A percentile compares a stretch with the other conserved stretches of the same genome.
phyloP scores from a whole-genome alignment of 2,797 vertebrate genomes.

The Staurois parvus region DNA sequence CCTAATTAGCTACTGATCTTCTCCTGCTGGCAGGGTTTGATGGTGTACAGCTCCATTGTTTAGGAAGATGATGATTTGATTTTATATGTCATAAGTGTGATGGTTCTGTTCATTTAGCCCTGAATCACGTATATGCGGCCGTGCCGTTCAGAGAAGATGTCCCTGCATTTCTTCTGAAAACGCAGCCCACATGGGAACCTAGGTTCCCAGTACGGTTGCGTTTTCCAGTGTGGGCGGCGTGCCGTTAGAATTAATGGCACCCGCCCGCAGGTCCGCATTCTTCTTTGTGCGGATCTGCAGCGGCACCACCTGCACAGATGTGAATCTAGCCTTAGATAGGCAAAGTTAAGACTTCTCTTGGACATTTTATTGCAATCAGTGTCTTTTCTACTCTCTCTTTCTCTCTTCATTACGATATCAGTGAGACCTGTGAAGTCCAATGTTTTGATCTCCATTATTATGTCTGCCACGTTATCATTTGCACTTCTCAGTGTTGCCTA shows the following conservation, averaged over 20 bases:
- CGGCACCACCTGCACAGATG: no score
- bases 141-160: no score
- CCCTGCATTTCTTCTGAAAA: no score
- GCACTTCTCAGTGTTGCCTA: constrained; percentile 4
- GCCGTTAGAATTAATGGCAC: no score
- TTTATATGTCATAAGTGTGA: neutral
- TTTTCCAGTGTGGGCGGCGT: no score
- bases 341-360: neutral
- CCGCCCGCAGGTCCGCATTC: no score
- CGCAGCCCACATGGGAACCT: no score
- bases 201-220: no score
- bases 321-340: no score
- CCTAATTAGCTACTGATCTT: no score
- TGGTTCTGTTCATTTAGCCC: neutral
- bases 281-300: no score
- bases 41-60: neutral
- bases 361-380: neutral
- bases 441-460: constrained; percentile 36
- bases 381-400: constrained; percentile 26
- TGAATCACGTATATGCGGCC: no score
- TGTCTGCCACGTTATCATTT: constrained; percentile 43
- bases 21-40: neutral
- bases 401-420: constrained; percentile 32
- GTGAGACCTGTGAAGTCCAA: neutral
- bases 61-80: neutral